These are phyloP conservation scores for Meloe dianella DNA, from an alignment of 2,888 invertebrate genomes.

Conservation along the genomic window DNA sequence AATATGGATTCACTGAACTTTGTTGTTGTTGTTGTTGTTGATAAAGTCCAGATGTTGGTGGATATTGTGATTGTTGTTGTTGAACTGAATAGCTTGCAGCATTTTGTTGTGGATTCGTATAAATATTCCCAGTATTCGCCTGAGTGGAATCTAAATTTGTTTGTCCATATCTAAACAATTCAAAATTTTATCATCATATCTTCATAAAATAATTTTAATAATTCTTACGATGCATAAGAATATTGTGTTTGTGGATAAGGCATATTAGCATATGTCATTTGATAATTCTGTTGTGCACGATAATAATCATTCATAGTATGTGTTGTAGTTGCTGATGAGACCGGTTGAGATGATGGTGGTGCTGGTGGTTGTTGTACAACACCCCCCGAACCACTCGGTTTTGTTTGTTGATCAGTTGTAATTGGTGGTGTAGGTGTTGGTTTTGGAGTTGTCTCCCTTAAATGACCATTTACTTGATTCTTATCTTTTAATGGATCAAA, in stretches of 20 bases:
- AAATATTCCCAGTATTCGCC: conserved; percentile 50
- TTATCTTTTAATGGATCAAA: conserved; percentile 66
- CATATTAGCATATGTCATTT: conserved; percentile 50
- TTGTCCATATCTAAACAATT: conserved; percentile 35
- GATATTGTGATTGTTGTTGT: conserved; percentile 47
- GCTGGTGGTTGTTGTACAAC: conserved; percentile 49
- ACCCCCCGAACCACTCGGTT: conserved; percentile 46
- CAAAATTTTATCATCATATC: conserved; percentile 23
- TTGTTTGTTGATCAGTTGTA: conserved; percentile 37
- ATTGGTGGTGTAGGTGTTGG: conserved; percentile 45
- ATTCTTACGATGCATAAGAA: conserved; percentile 48
- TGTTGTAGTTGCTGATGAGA: conserved; percentile 44
- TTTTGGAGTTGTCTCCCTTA: conserved; percentile 45
- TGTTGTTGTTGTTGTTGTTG: conserved; percentile 42
- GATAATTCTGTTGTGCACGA: conserved; percentile 42
- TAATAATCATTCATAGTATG: conserved; percentile 52
- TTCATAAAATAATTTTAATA: conserved; percentile 12
- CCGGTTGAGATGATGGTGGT: conserved; percentile 39
- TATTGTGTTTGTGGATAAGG: conserved; percentile 50
- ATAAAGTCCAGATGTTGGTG: conserved; percentile 38
- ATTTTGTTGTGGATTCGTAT: conserved; percentile 49
- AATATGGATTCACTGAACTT: conserved; percentile 53
- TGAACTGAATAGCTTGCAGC: conserved; percentile 49
- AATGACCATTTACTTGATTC: conserved; percentile 49
- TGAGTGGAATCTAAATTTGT: conserved; percentile 51